Evolutionary conservation across 2,888 invertebrate species (phyloP).

Genomic region (Pasiphila rectangulata): DNA sequence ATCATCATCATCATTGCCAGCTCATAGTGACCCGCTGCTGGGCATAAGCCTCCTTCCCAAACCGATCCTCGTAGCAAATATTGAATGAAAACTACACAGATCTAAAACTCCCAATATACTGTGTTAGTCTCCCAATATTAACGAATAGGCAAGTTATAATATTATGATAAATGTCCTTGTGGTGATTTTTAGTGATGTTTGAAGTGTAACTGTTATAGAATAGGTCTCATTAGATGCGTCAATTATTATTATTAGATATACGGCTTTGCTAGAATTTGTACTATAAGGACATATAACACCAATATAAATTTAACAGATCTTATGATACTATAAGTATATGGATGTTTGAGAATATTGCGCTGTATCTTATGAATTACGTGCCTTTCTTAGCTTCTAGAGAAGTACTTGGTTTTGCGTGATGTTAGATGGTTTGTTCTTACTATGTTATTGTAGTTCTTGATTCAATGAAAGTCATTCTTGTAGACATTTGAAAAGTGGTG

Average conservation of each 20-base stretch:
- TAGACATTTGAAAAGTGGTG: too few species aligned
- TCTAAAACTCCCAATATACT: too few species aligned
- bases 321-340: constrained; percentile 38
- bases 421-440: constrained; percentile 38
- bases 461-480: not conserved
- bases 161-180: not conserved
- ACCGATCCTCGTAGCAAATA: too few species aligned
- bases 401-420: constrained; percentile 61
- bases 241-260: constrained; percentile 8
- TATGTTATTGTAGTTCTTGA: not conserved
- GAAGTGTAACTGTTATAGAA: not conserved
- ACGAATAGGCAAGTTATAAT: too few species aligned
- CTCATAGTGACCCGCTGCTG: too few species aligned
- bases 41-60: too few species aligned
- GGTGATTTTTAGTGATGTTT: too few species aligned
- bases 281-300: constrained; percentile 30
- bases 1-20: too few species aligned
- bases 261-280: constrained; percentile 26
- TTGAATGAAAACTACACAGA: too few species aligned
- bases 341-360: constrained; percentile 41
- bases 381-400: constrained; percentile 66
- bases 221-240: constrained; percentile 6
- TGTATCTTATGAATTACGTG: constrained; percentile 78
- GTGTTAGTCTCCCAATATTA: too few species aligned
- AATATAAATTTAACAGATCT: constrained; percentile 32